Evolutionary conservation across 2,797 vertebrate species (phyloP), one percentile per base, ranked within the genome.

Genomic region (Euphonia xanthogaster): DNA sequence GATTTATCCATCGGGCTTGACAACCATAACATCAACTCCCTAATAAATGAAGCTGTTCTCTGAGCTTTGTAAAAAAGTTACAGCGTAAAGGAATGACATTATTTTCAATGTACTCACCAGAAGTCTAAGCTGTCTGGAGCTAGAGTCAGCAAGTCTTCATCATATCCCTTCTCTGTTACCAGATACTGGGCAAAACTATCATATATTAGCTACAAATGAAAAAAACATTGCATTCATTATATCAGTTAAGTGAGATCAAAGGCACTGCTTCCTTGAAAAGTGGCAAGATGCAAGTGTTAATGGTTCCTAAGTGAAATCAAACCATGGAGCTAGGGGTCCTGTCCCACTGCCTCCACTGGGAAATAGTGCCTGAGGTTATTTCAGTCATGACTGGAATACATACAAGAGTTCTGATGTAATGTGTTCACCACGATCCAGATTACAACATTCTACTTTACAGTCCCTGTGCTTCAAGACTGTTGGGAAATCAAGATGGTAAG

Each of bases 161-260:
- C 98, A 91, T 99, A 99, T 18, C 98, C 98, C 97, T 98, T 99
- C 95, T 99, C 98, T 11, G 98, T 98, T 96, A 99, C 99, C 88
- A 99, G 95, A 92, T 98, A 99, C 16, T 98, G 97, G 86, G 99
- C 98, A 97, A 99, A 99, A 93, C 99, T 99, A 84, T 99, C 98
- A 95, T 99, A 99, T 98, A 99, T 99, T 37, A 99, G 98, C 99
- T 99, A 98, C 31, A 98, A 97, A 97, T 67, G 8, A 82, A 88
- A 95, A 95, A 95, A 86, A 62, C 4, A 67, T 2, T 4, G 5
- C 15, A 78, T 82, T 77, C 57, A 54, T 87, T 93, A 84, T 42
- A 81, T 48, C 30, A 14, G 40, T 27, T 63, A 61, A 53, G 9
- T 21, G 24, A 91, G 12, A 74, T 25, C 5, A 77, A 89, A 71